Evolutionary conservation across 2,113 vertebrate species (phyloP), one percentile per base, ranked within the genome.

Genomic region (Variabilichromis moorii): DNA sequence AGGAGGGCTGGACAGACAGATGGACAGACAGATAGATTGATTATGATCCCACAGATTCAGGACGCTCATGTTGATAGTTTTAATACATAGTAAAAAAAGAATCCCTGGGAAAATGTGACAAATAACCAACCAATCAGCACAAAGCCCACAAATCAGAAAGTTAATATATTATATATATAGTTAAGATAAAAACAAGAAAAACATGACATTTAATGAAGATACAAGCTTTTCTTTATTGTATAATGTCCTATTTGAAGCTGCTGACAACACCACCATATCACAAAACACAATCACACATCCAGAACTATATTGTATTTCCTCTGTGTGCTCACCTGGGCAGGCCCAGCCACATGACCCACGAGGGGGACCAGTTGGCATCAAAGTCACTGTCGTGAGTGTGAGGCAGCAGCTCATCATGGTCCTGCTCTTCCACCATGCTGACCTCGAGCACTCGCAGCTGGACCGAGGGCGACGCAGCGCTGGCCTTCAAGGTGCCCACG

Each of bases 261-360:
- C 11, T 24, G 66, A 71, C 3, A 80, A 0, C 28, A 40, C 19
- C 17, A 66, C 10, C 19, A 66, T 2, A 66, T 66, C 35, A 71
- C 35, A 71, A 42, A 71, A 71, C 31, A 63, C 8, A 54, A 8
- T 57, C 6, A 68, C 35, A 42, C 7, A 55, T 28, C 3, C 53
- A 81, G 28, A 50, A 31, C 26, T 79, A 11, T 3, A 14, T 3
- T 14, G 1, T 12, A 28, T 31, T 17, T 21, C 17, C n/a, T 91
- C 37, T 50, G 12, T 51, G 54, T 40, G 19, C 87, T 88, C 93
- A 99, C 98, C 98, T 99, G 73, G 98, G 98, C 68, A 99, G 97
- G 37, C 98, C 98, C 16, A 99, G 96, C 99, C 99, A 99, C 98
- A 99, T 98, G 92, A 99, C 95, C 99, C 99, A 99, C 0, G 99